These are phyloP conservation scores for Nomada ferruginata DNA, from an alignment of 2,888 invertebrate species.

Conservation along the genomic window DNA sequence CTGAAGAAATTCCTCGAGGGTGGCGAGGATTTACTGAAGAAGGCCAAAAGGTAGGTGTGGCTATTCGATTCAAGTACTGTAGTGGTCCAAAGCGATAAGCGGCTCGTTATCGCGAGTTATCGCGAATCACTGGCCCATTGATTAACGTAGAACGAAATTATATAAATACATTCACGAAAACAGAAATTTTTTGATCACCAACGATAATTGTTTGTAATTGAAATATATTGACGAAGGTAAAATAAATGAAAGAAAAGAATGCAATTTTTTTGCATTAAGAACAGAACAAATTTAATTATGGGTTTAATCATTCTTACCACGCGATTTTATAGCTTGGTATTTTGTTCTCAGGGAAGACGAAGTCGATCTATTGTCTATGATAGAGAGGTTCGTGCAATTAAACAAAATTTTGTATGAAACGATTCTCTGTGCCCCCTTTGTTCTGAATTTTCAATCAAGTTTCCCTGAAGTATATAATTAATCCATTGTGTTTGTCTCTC, in stretches of 20 bases:
- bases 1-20: conserved; percentile 86
- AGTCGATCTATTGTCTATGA: conserved; percentile 74
- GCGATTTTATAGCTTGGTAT: conserved; percentile 40
- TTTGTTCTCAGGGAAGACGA: conserved; percentile 75
- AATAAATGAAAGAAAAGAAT: neutral
- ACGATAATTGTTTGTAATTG: no score
- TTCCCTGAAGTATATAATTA: neutral
- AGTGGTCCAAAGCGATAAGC: neutral
- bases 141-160: neutral
- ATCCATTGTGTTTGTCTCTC: conserved; percentile 13
- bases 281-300: neutral
- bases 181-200: neutral
- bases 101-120: conserved; percentile 15
- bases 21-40: conserved; percentile 84
- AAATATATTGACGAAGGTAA: no score
- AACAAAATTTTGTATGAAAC: conserved; percentile 52
- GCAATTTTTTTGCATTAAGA: neutral
- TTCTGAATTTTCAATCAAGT: neutral
- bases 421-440: conserved; percentile 2
- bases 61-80: neutral
- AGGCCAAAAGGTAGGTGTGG: conserved; percentile 85
- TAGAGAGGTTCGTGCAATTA: conserved; percentile 79
- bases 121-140: neutral
- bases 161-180: neutral
- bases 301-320: neutral